Conservation (phyloP, 1,140 invertebrate species). For the honey bee (Apis mellifera) region Amel_HAv3.1 CM009939.2:3729001-3729500, state of each 20-base stretch:
- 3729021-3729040: constrained; percentile 63
- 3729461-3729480: too few relatives aligned
- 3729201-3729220: neutral
- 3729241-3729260: constrained; percentile 9
- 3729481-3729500: too few relatives aligned
- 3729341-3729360: neutral
- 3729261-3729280: neutral
- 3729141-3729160: constrained; percentile 32
- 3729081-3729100: constrained; percentile 59
- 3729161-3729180: constrained; percentile 24
- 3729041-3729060: constrained; percentile 64
- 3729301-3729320: neutral
- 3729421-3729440: neutral
- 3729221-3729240: constrained; percentile 1
- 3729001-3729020: constrained; percentile 51
- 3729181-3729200: constrained; percentile 22
- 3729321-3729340: neutral
- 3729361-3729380: neutral
- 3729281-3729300: too few relatives aligned
- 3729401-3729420: neutral
- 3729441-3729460: too few relatives aligned
- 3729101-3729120: constrained; percentile 43
- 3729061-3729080: neutral
- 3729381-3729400: neutral
- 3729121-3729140: constrained; percentile 10